A percentile compares a stretch with the other conserved stretches of the same genome.
These are phyloP conservation scores for Polydrusus tereticollis DNA, from an alignment of 2,888 invertebrate genomes.

Conservation along the genomic window DNA sequence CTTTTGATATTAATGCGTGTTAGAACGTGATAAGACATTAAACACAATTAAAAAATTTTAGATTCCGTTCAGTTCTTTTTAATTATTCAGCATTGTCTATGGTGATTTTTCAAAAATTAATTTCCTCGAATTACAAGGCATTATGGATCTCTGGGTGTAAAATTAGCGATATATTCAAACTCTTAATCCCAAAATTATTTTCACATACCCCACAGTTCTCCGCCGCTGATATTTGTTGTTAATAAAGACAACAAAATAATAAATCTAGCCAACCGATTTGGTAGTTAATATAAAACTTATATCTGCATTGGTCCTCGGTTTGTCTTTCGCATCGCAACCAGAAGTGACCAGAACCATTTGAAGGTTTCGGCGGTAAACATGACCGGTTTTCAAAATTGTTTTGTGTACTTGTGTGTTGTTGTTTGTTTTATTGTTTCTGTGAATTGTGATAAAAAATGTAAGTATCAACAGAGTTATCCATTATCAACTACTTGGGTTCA, in stretches of 20 bases:
- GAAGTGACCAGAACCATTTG: neutral
- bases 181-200: no score
- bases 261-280: constrained; percentile 37
- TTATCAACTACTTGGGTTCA: neutral
- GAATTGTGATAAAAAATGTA: constrained; percentile 14
- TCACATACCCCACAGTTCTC: no score
- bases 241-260: constrained; percentile 36
- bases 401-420: neutral
- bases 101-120: no score
- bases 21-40: no score
- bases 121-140: no score
- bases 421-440: constrained; percentile 5
- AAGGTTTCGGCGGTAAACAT: constrained; percentile 38
- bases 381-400: constrained; percentile 21
- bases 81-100: no score
- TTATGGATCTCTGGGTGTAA: no score
- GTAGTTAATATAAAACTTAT: constrained; percentile 33
- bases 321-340: constrained; percentile 18
- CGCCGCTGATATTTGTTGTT: constrained; percentile 31
- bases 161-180: no score
- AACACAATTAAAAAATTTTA: no score
- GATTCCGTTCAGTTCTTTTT: no score
- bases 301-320: constrained; percentile 29
- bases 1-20: no score
- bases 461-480: neutral